phyloP scores from a whole-genome alignment of 1,140 invertebrate species.

The Samia ricini region DNA sequence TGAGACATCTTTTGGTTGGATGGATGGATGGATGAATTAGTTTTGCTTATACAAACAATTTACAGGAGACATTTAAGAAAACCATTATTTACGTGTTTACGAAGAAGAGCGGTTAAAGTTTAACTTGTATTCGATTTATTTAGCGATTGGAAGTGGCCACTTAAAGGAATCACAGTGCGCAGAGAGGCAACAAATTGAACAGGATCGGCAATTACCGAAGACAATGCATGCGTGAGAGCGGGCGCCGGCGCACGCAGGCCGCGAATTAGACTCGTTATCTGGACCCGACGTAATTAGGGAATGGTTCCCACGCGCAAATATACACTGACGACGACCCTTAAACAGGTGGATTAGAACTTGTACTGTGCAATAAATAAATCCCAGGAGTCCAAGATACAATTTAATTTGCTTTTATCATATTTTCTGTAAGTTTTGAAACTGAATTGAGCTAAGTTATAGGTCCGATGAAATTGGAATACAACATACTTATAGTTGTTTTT shows the following conservation, averaged over 20 bases:
- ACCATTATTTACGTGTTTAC: background rate
- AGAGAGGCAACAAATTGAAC: conserved; percentile 72
- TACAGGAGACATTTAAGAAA: too few relatives aligned
- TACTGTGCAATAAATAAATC: background rate
- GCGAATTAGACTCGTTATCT: conserved; percentile 73
- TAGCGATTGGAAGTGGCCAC: conserved; percentile 70
- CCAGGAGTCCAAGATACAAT: background rate
- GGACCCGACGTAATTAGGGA: conserved; percentile 63
- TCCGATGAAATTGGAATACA: too few relatives aligned
- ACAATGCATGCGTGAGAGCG: conserved; percentile 75
- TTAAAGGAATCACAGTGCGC: conserved; percentile 70
- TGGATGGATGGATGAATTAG: too few relatives aligned
- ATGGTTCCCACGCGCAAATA: conserved; percentile 55
- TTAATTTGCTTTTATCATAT: background rate
- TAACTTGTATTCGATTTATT: conserved; percentile 53
- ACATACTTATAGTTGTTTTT: too few relatives aligned
- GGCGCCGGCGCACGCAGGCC: conserved; percentile 62
- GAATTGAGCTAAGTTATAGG: too few relatives aligned
- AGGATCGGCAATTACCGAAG: conserved; percentile 75
- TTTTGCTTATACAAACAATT: too few relatives aligned
- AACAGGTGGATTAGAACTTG: conserved; percentile 5
- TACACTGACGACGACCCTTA: conserved; percentile 6
- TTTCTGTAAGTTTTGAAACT: background rate
- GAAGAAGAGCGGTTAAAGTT: background rate
- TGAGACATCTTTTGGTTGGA: too few relatives aligned